phyloP scores from a whole-genome alignment of 2,113 vertebrate genomes.

The Anarhynchus alexandrinus region DNA sequence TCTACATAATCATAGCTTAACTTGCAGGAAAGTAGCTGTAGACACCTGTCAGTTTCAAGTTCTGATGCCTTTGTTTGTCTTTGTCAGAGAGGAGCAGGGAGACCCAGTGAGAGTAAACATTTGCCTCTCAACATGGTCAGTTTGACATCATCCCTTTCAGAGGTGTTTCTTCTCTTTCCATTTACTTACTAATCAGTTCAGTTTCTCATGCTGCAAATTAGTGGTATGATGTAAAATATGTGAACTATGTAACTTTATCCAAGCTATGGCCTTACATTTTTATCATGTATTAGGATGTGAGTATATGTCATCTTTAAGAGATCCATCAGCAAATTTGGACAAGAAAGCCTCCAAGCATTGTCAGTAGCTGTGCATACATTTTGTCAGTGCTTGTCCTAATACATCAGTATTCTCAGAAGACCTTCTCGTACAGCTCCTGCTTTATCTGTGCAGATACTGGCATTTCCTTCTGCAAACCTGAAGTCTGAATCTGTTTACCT shows the following conservation, averaged over 20 bases:
- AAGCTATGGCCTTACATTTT: background rate
- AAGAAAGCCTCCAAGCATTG: background rate
- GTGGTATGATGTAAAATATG: background rate
- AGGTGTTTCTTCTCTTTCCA: background rate
- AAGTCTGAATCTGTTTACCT: background rate
- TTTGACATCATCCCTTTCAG: background rate
- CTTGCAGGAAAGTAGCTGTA: background rate
- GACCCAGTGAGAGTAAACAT: background rate
- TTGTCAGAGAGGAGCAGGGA: background rate
- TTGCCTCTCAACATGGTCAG: background rate
- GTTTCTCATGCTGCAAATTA: background rate
- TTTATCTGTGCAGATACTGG: background rate
- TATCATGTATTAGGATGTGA: background rate
- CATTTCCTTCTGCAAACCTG: background rate
- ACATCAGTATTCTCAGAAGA: background rate
- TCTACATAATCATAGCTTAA: background rate
- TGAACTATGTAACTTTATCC: background rate
- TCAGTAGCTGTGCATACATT: background rate
- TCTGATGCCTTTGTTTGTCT: background rate
- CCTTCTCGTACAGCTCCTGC: background rate
- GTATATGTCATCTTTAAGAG: background rate
- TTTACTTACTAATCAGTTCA: background rate
- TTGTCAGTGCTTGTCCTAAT: background rate
- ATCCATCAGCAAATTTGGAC: background rate
- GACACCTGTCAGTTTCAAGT: background rate